phyloP scores from a whole-genome alignment of 2,797 vertebrate genomes.

The Coendou prehensilis region DNA sequence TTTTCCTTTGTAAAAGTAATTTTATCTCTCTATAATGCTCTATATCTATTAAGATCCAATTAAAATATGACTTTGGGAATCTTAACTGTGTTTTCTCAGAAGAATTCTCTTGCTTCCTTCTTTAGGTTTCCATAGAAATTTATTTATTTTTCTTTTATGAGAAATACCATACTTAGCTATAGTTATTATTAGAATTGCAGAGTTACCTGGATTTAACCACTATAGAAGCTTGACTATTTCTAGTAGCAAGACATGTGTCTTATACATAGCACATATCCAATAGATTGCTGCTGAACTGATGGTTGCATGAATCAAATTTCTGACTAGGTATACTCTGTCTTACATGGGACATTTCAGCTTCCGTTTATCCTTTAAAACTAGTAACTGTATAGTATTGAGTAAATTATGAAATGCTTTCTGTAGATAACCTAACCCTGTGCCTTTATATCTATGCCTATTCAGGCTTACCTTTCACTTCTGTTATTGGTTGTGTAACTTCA shows the following conservation, averaged over 20 bases:
- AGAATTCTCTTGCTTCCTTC: background rate
- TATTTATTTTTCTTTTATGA: background rate
- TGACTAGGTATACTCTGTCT: background rate
- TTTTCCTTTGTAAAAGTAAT: background rate
- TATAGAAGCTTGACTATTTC: background rate
- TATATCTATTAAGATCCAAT: background rate
- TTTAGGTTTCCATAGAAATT: background rate
- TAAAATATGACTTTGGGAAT: conserved; percentile 40
- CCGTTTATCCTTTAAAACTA: background rate
- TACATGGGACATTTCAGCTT: background rate
- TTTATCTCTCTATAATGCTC: background rate
- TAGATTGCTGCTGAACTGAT: background rate
- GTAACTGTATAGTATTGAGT: background rate
- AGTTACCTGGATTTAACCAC: background rate
- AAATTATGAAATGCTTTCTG: background rate
- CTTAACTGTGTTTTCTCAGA: background rate
- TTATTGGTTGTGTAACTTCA: background rate
- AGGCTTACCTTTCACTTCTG: background rate
- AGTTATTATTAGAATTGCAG: no score
- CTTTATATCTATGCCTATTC: background rate
- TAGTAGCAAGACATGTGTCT: background rate
- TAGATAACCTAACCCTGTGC: background rate
- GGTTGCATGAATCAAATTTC: background rate
- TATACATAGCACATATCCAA: background rate
- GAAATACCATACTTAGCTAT: background rate